Evolutionary conservation across 2,888 invertebrate genomes (phyloP).

Genomic region (Drosophila ochracea): DNA sequence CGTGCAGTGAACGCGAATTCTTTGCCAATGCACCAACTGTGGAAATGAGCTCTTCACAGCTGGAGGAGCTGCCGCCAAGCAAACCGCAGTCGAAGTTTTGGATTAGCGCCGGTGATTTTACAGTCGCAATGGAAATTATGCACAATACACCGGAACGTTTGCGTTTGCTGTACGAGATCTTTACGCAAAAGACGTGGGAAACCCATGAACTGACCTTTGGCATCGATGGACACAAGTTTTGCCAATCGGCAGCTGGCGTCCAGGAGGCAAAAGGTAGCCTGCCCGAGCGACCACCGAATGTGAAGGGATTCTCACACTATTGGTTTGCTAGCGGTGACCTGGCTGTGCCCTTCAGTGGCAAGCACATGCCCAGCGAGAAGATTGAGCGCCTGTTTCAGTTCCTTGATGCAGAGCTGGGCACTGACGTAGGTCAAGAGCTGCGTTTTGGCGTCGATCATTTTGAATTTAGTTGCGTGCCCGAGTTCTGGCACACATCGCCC

Average conservation of each 20-base stretch:
- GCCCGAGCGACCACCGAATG: constrained; percentile 55
- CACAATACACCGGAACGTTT: constrained; percentile 66
- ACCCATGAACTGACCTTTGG: constrained; percentile 78
- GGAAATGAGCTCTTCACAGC: constrained; percentile 61
- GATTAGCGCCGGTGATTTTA: constrained; percentile 77
- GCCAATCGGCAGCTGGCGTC: not conserved
- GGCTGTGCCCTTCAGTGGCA: constrained; percentile 81
- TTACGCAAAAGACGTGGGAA: constrained; percentile 78
- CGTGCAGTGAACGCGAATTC: constrained; percentile 63
- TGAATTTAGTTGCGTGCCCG: constrained; percentile 79
- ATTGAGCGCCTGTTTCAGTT: constrained; percentile 77
- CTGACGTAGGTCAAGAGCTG: constrained; percentile 44
- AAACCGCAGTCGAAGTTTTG: constrained; percentile 72
- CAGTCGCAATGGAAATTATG: constrained; percentile 71
- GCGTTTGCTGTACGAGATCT: constrained; percentile 78
- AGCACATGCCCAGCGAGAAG: constrained; percentile 66
- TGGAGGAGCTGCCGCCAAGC: constrained; percentile 27
- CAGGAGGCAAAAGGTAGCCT: constrained; percentile 13
- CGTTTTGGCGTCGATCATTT: constrained; percentile 82
- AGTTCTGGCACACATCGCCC: constrained; percentile 65
- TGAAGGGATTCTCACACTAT: constrained; percentile 78
- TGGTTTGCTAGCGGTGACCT: constrained; percentile 83
- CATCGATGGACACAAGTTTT: constrained; percentile 81
- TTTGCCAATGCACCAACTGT: constrained; percentile 66
- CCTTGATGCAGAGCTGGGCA: constrained; percentile 56